These are phyloP conservation scores for Dryomyza anilis DNA, from an alignment of 2,888 invertebrate genomes.

Conservation along the genomic window DNA sequence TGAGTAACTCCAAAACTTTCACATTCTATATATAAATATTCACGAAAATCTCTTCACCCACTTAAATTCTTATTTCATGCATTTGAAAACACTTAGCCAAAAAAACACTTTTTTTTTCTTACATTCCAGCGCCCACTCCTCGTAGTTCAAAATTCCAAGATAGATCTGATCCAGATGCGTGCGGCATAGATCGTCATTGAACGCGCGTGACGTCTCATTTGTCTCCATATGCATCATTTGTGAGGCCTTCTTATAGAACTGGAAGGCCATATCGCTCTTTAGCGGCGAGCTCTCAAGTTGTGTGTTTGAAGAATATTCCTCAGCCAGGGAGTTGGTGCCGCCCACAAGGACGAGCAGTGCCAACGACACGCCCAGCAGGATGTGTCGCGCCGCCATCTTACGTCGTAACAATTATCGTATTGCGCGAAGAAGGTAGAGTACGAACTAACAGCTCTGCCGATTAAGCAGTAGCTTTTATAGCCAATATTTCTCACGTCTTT, in stretches of 20 bases:
- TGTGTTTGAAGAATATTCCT: constrained; percentile 28
- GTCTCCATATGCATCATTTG: constrained; percentile 22
- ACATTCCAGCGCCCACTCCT: constrained; percentile 59
- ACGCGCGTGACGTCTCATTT: constrained; percentile 28
- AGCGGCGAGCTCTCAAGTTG: constrained; percentile 37
- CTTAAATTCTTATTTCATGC: too few species aligned
- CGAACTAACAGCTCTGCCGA: constrained; percentile 35
- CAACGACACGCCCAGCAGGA: constrained; percentile 36
- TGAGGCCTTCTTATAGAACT: constrained; percentile 46
- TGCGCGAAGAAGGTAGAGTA: too few species aligned
- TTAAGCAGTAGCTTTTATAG: constrained; percentile 43
- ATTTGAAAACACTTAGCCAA: too few species aligned
- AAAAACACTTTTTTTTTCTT: too few species aligned
- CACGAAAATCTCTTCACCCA: too few species aligned
- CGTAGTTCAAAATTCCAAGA: constrained; percentile 43
- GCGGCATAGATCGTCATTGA: constrained; percentile 41
- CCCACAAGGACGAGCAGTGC: constrained; percentile 34
- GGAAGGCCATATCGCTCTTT: constrained; percentile 48
- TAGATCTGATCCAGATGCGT: constrained; percentile 46
- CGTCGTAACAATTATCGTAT: too few species aligned
- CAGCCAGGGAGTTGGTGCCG: constrained; percentile 32
- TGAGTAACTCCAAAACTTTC: too few species aligned
- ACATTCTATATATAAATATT: too few species aligned
- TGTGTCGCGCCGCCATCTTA: constrained; percentile 36
- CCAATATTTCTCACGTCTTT: background rate